A percentile compares a stretch with the other conserved stretches of the same genome.
Evolutionary conservation across 2,797 vertebrate species (phyloP).

Genomic region (Sebastes minor): DNA sequence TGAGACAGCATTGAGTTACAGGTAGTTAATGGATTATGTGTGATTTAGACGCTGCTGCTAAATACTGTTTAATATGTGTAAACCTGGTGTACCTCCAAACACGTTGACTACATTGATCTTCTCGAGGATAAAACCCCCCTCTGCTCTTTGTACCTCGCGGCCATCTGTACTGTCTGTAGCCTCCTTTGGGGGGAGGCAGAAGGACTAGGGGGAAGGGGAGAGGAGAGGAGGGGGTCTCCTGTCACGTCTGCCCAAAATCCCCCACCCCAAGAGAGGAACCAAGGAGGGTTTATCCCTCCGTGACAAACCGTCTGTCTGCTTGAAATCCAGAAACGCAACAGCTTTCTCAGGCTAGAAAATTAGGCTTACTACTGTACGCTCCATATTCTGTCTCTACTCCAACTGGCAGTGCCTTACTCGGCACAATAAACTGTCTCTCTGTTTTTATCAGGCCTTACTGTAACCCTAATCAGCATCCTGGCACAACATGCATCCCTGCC

Average conservation of each 20-base stretch:
- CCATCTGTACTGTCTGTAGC: slow-evolving; percentile 63
- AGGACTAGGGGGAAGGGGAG: neutral
- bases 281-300: slow-evolving; percentile 63
- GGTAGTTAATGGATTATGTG: slow-evolving; percentile 11
- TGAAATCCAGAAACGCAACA: slow-evolving; percentile 52
- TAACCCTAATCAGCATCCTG: slow-evolving; percentile 16
- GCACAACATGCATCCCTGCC: neutral
- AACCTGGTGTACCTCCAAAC: slow-evolving; percentile 35
- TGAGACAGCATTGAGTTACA: neutral
- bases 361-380: slow-evolving; percentile 25
- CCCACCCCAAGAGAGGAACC: slow-evolving; percentile 31
- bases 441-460: slow-evolving; percentile 20
- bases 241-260: slow-evolving; percentile 64
- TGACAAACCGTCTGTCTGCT: slow-evolving; percentile 69
- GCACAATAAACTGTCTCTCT: slow-evolving; percentile 20
- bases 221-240: slow-evolving; percentile 30
- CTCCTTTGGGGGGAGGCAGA: slow-evolving; percentile 20
- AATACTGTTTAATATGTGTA: slow-evolving; percentile 9
- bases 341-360: slow-evolving; percentile 49
- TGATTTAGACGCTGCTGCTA: slow-evolving; percentile 8
- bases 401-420: neutral
- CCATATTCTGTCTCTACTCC: slow-evolving; percentile 23
- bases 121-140: slow-evolving; percentile 10
- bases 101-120: slow-evolving; percentile 24
- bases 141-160: slow-evolving; percentile 18